Evolutionary conservation across 2,888 invertebrate species (phyloP).

Genomic region (Hydriomena furcata): DNA sequence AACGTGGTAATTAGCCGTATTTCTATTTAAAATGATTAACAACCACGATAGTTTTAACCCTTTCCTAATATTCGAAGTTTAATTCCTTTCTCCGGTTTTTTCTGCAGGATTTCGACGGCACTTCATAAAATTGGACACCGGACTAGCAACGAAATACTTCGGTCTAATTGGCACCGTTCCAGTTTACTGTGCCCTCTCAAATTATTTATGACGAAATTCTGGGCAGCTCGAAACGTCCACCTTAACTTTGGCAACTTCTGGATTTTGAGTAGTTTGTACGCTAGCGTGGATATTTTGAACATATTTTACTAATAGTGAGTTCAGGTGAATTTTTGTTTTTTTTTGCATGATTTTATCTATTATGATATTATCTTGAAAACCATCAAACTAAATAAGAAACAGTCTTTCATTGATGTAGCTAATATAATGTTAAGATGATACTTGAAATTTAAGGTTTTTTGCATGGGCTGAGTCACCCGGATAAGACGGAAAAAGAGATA

Average conservation of each 20-base stretch:
- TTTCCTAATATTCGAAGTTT: constrained; percentile 34
- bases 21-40: too few relatives aligned
- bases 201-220: constrained; percentile 52
- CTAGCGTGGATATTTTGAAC: neutral
- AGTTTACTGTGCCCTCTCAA: constrained; percentile 46
- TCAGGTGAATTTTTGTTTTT: neutral
- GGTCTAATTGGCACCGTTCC: constrained; percentile 55
- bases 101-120: constrained; percentile 37
- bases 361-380: too few relatives aligned
- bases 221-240: constrained; percentile 26
- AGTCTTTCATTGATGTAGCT: too few relatives aligned
- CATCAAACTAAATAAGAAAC: too few relatives aligned
- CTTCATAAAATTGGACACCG: constrained; percentile 43
- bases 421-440: too few relatives aligned
- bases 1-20: too few relatives aligned
- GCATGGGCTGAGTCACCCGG: too few relatives aligned
- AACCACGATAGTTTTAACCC: too few relatives aligned
- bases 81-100: constrained; percentile 37
- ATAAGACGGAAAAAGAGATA: too few relatives aligned
- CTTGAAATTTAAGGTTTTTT: too few relatives aligned
- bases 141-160: constrained; percentile 43
- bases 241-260: constrained; percentile 30
- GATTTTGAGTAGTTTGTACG: constrained; percentile 25
- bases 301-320: constrained; percentile 9
- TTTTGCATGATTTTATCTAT: too few relatives aligned